These are phyloP conservation scores for Trisateles emortualis DNA, from an alignment of 2,888 invertebrate genomes.

Conservation along the genomic window DNA sequence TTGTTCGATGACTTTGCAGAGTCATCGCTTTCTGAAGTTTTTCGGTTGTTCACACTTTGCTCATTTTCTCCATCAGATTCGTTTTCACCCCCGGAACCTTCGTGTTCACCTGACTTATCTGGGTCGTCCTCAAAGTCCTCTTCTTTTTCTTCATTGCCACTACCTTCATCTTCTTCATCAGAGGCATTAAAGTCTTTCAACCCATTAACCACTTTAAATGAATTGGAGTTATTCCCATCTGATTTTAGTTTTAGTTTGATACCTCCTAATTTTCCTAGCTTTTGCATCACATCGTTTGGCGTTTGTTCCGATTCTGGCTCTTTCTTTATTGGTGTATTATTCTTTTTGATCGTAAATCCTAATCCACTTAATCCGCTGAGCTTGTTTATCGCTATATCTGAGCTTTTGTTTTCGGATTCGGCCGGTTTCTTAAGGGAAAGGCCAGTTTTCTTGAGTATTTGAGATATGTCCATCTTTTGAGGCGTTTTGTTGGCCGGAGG, in stretches of 20 bases:
- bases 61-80: slow-evolving; percentile 60
- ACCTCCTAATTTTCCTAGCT: slow-evolving; percentile 77
- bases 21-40: slow-evolving; percentile 60
- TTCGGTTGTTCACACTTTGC: slow-evolving; percentile 31
- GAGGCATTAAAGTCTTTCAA: slow-evolving; percentile 79
- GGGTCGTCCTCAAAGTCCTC: slow-evolving; percentile 60
- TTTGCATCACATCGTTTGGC: slow-evolving; percentile 69
- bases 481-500: slow-evolving; percentile 59
- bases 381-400: slow-evolving; percentile 73
- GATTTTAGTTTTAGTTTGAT: slow-evolving; percentile 80
- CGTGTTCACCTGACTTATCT: slow-evolving; percentile 53
- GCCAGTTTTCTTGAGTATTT: slow-evolving; percentile 74
- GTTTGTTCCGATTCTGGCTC: slow-evolving; percentile 63
- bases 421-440: slow-evolving; percentile 70
- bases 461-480: slow-evolving; percentile 78
- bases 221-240: slow-evolving; percentile 74
- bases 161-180: slow-evolving; percentile 73
- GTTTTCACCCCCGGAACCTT: slow-evolving; percentile 52
- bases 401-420: slow-evolving; percentile 57
- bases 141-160: slow-evolving; percentile 65
- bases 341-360: slow-evolving; percentile 81
- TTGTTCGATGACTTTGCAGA: slow-evolving; percentile 37
- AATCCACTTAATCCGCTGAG: slow-evolving; percentile 78
- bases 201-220: slow-evolving; percentile 80
- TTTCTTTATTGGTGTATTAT: slow-evolving; percentile 70